Evolutionary conservation across 1,140 invertebrate genomes (phyloP), one percentile per base, ranked within the genome.

Genomic region (Brachionus rubens): DNA sequence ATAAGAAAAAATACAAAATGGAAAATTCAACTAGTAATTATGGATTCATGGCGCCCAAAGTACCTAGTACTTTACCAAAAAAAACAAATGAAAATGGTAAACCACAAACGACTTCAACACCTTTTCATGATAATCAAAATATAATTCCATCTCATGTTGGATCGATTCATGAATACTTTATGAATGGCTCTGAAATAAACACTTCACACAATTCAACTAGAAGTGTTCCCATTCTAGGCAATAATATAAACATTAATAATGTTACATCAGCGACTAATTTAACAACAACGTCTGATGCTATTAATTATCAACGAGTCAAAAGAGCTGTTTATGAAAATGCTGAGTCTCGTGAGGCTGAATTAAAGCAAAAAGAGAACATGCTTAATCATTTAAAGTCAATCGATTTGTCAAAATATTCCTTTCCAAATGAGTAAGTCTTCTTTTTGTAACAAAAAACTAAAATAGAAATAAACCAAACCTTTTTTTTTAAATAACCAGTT

Each of bases 341-440:
- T 12, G 40, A 65, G 36, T 36, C 21, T 30, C 43, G n/a, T 12
- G 67, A 70, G 24, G 43, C 43, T 28, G 2, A 50, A 24, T 21
- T 72, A n/a, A 36, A 36, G 36, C 21, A 40, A 48, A 72, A 72
- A 72, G 68, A 72, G 24, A 54, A 72, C 9, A 72, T 72, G 28
- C 68, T 72, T 41, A 26, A 72, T 7, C 68, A 72, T 36, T 24
- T 72, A 0, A 48, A 54, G 6, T 72, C 68, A 40, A 72, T 72
- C 10, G 68, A 72, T 50, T 72, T 72, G 46, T 19, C 28, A 10
- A 72, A 72, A 72, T 72, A 50, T 24, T 50, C 46, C 24, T 50
- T 72, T 54, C 68, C 68, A 5, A 72, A 72, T 28, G 68, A 72
- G 59, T 65, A 26, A 65, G 19, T 41, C 43, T n/a, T n/a, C n/a